A percentile compares a stretch with the other conserved stretches of the same genome.
These are phyloP conservation scores for Florisuga fusca DNA, from an alignment of 2,797 vertebrate genomes.

Conservation along the genomic window DNA sequence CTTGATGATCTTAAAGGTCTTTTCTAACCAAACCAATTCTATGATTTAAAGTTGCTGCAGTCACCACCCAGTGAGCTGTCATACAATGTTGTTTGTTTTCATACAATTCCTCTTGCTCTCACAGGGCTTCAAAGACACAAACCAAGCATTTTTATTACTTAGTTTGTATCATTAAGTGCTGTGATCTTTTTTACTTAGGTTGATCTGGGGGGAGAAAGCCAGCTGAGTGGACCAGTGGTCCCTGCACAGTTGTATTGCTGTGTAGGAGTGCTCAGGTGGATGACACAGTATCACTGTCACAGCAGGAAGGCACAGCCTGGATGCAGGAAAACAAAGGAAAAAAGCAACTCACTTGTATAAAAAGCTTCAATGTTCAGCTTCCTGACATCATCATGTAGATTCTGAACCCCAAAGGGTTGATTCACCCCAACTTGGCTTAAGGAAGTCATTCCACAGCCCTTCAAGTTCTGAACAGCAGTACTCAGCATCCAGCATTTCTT, in stretches of 20 bases:
- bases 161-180: background rate
- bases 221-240: background rate
- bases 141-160: background rate
- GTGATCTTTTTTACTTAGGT: background rate
- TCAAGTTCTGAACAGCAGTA: background rate
- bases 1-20: no score
- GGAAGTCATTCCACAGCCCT: background rate
- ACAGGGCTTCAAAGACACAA: background rate
- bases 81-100: no score
- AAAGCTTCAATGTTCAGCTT: background rate
- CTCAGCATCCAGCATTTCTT: background rate
- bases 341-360: background rate
- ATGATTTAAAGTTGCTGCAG: background rate
- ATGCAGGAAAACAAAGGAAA: background rate
- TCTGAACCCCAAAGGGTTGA: background rate
- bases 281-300: background rate
- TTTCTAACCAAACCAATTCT: no score
- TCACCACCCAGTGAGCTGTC: background rate
- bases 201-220: background rate
- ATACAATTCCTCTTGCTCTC: background rate
- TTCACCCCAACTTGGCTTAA: background rate
- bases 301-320: conserved; percentile 13
- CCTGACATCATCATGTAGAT: background rate
- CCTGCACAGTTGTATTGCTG: background rate
- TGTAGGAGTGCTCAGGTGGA: background rate